Evolutionary conservation across 2,797 vertebrate species (phyloP), one percentile per base, ranked within the genome.

Genomic region (Lutjanus argentimaculatus): DNA sequence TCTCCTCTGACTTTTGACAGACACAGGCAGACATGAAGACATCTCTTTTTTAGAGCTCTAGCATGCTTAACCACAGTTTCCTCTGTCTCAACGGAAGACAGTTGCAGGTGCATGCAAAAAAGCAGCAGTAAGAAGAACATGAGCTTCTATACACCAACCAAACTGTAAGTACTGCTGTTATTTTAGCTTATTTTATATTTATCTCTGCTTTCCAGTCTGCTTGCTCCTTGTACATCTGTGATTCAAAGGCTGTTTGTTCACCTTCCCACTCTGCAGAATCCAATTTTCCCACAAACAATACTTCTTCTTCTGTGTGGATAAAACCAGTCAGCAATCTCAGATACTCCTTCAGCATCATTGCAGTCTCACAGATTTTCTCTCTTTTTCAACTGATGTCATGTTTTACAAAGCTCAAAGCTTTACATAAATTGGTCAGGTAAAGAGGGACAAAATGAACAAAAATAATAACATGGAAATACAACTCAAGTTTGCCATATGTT

Each of bases 61-160:
- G 48, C 65, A 17, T 8, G 57, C 58, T 72, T 53, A 90, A 95
- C 93, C 94, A 90, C 94, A 92, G 61, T 74, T 95, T 96, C 94
- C 94, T 91, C n/a, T 90, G 21, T 78, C 12, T 58, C 40, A 91
- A 66, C 79, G 40, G 84, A 89, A 86, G 76, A 61, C 51, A 48
- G 56, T 9, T 36, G 67, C 81, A 85, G 93, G 83, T 90, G 87
- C 83, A 78, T 56, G 67, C 51, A 78, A 73, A 67, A 51, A n/a
- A 72, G 12, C 51, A 36, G 17, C 52, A 49, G 57, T 42, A 17
- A 57, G 51, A 14, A 55, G 53, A 79, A 36, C 64, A 66, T 22
- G 21, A 74, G 21, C 21, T 2, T 74, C 30, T 14, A 3, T 9
- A n/a, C 1, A n/a, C 45, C 57, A 51, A 12, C 46, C 9, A 76